Evolutionary conservation across 2,888 invertebrate genomes (phyloP).

Genomic region (Microplitis manilae): DNA sequence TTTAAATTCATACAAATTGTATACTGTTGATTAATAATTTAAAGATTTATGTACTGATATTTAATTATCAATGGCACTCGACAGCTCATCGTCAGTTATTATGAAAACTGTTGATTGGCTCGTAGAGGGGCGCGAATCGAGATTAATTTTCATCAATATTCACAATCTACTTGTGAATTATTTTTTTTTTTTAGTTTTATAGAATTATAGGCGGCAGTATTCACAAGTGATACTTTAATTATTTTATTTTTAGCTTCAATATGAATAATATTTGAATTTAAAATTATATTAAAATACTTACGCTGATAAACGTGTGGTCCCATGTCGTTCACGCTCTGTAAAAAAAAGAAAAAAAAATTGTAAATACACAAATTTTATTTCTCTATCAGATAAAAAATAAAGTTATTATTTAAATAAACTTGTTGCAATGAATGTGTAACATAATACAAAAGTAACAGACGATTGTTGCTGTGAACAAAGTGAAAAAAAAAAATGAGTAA

Average conservation of each 20-base stretch:
- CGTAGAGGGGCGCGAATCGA: neutral
- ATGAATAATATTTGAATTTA: neutral
- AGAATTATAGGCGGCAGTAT: neutral
- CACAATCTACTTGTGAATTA: neutral
- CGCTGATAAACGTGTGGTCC: conserved; percentile 71
- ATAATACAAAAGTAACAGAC: conserved; percentile 5
- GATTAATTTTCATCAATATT: neutral
- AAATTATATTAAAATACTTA: conserved; percentile 68
- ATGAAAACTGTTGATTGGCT: too few species aligned
- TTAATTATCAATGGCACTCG: too few species aligned
- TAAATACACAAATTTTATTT: neutral
- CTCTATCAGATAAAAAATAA: neutral
- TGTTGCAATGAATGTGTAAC: neutral
- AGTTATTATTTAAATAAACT: neutral
- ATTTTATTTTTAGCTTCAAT: neutral
- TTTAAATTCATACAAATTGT: neutral
- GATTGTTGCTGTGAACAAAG: conserved; percentile 20
- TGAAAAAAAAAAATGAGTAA: conserved; percentile 20
- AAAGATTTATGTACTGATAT: too few species aligned
- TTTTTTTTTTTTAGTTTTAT: neutral
- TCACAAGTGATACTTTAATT: neutral
- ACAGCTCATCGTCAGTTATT: too few species aligned
- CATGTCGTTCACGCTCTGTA: conserved; percentile 74
- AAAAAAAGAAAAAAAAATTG: conserved; percentile 65
- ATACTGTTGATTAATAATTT: neutral